phyloP scores from a whole-genome alignment of 2,113 vertebrate genomes.

The Poicephalus gulielmi region DNA sequence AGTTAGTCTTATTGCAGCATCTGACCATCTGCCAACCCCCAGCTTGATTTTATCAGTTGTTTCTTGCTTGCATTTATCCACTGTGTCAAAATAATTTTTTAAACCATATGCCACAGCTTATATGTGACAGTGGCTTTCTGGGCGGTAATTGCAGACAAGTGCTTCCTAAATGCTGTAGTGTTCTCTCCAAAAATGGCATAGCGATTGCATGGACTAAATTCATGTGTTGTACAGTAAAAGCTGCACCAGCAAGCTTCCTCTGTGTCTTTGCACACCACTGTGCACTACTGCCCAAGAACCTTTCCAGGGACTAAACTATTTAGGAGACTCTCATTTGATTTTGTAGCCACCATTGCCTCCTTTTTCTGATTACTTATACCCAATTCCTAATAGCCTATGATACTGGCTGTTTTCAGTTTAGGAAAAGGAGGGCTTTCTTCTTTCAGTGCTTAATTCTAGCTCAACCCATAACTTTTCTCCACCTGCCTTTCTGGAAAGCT shows the following conservation, averaged over 20 bases:
- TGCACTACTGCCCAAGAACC: not conserved
- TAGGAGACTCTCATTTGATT: not conserved
- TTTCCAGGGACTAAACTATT: not conserved
- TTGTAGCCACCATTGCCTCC: not conserved
- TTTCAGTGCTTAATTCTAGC: not conserved
- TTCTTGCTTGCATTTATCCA: not conserved
- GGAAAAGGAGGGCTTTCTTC: not conserved
- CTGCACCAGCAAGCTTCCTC: not conserved
- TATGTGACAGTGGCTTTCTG: not conserved
- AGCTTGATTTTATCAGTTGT: not conserved
- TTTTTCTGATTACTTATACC: not conserved
- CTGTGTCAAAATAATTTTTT: not conserved
- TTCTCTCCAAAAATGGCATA: not conserved
- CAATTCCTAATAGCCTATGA: not conserved
- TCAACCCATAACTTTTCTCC: not conserved
- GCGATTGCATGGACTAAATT: not conserved
- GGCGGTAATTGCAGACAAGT: not conserved
- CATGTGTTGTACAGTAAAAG: not conserved
- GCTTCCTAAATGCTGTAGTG: not conserved
- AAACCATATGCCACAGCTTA: not conserved
- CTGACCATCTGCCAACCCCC: not conserved
- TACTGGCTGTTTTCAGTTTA: not conserved
- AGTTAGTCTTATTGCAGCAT: not conserved
- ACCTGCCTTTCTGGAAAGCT: not conserved
- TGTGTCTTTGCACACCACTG: not conserved